These are phyloP conservation scores for Turritopsis dohrnii DNA, from an alignment of 30 jellyfish, hydroid and myxozoan genomes.

Conservation along the genomic window DNA sequence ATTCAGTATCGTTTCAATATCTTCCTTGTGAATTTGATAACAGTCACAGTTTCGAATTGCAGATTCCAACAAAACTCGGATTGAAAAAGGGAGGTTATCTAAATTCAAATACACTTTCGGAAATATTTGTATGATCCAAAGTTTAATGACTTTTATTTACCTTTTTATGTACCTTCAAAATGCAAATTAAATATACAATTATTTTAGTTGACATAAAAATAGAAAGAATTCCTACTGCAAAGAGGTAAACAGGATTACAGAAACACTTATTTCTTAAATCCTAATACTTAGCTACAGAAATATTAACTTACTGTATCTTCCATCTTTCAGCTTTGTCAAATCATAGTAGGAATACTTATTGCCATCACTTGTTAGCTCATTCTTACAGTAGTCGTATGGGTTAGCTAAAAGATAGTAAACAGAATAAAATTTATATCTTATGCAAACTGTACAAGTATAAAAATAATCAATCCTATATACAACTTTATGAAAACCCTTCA, in stretches of 20 bases:
- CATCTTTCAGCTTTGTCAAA: slow-evolving; percentile 62
- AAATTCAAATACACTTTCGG: neutral
- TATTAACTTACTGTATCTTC: slow-evolving; percentile 48
- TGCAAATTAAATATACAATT: neutral
- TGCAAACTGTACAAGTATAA: too few species aligned
- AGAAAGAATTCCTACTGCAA: too few species aligned
- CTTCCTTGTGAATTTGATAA: slow-evolving; percentile 71
- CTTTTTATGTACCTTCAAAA: too few species aligned
- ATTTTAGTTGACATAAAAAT: neutral
- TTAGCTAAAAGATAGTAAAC: slow-evolving; percentile 24
- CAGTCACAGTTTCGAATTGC: slow-evolving; percentile 87
- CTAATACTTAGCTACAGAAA: neutral
- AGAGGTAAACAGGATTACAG: too few species aligned
- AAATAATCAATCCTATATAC: too few species aligned
- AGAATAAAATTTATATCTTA: too few species aligned
- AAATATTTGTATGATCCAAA: neutral
- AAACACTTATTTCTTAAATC: too few species aligned
- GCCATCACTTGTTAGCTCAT: slow-evolving; percentile 43
- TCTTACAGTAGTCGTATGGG: slow-evolving; percentile 38
- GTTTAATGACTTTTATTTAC: neutral
- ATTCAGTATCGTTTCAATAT: slow-evolving; percentile 70
- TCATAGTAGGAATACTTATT: slow-evolving; percentile 38
- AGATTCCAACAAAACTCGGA: slow-evolving; percentile 79
- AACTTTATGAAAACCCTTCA: too few species aligned
- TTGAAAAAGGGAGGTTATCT: slow-evolving; percentile 76